A percentile compares a stretch with the other conserved stretches of the same genome.
Evolutionary conservation across 2,113 vertebrate species (phyloP).

Genomic region (Dasyprocta punctata): DNA sequence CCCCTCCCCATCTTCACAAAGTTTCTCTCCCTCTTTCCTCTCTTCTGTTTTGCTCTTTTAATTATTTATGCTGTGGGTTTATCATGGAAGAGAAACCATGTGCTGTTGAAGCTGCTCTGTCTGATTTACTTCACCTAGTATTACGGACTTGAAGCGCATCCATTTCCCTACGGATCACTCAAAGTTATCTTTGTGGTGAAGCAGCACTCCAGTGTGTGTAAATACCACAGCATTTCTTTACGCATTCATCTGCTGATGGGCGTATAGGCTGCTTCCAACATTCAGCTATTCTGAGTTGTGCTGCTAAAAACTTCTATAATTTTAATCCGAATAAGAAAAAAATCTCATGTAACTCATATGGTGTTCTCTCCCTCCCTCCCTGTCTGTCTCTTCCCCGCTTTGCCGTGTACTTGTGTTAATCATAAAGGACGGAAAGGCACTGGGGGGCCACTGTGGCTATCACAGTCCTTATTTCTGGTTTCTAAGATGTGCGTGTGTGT

Average conservation of each 20-base stretch:
- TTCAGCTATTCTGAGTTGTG: neutral
- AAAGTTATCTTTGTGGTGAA: neutral
- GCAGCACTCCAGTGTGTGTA: neutral
- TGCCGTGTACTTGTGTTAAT: neutral
- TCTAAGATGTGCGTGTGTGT: neutral
- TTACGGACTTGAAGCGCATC: neutral
- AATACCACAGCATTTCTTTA: neutral
- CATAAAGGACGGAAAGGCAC: neutral
- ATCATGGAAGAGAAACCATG: neutral
- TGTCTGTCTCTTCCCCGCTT: neutral
- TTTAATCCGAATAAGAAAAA: neutral
- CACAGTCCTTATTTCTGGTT: neutral
- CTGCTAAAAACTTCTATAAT: neutral
- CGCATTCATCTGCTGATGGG: neutral
- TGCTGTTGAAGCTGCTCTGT: neutral
- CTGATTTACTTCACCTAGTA: neutral
- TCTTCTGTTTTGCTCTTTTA: neutral
- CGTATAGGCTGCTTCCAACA: neutral
- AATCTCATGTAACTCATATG: neutral
- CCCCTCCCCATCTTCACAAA: neutral
- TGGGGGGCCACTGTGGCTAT: neutral
- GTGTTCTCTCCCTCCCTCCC: neutral
- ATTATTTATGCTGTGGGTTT: neutral
- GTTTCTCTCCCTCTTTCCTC: neutral
- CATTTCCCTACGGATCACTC: neutral